phyloP scores from a whole-genome alignment of 2,797 vertebrate genomes.

The Coluber constrictor region DNA sequence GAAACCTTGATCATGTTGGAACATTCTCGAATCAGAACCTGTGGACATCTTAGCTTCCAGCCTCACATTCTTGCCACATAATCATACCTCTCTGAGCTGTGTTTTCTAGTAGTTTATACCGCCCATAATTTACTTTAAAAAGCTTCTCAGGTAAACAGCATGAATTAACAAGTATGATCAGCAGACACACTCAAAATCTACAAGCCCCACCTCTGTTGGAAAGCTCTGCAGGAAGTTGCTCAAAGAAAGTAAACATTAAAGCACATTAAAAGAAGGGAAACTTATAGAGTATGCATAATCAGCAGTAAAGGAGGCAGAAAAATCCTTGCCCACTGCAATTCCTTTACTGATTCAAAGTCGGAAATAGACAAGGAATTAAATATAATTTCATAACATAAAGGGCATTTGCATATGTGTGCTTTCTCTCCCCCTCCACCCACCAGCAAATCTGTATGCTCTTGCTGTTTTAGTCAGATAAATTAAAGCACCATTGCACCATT shows the following conservation, averaged over 20 bases:
- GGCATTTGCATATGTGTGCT: background rate
- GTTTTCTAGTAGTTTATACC: constrained; percentile 59
- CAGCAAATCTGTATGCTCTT: background rate
- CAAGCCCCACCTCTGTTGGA: constrained; percentile 68
- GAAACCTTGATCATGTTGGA: background rate
- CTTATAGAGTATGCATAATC: background rate
- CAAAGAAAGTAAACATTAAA: constrained; percentile 47
- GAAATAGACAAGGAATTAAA: background rate
- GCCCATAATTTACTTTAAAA: constrained; percentile 65
- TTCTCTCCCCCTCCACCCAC: background rate
- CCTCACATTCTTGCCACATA: constrained; percentile 31
- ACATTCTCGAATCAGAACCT: background rate
- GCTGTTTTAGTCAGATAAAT: background rate
- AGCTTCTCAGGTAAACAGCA: constrained; percentile 65
- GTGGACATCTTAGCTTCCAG: constrained; percentile 39
- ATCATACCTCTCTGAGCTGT: constrained; percentile 42
- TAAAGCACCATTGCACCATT: background rate
- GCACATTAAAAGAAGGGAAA: background rate
- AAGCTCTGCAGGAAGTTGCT: constrained; percentile 50
- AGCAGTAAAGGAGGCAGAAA: constrained; percentile 9
- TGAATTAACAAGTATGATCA: constrained; percentile 60
- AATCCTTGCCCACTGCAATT: background rate
- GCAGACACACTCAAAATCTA: constrained; percentile 47
- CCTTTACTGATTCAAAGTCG: fast-evolving
- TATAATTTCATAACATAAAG: background rate